These are phyloP conservation scores for Bostrychus sinensis DNA, from an alignment of 2,113 vertebrate genomes.

Conservation along the genomic window DNA sequence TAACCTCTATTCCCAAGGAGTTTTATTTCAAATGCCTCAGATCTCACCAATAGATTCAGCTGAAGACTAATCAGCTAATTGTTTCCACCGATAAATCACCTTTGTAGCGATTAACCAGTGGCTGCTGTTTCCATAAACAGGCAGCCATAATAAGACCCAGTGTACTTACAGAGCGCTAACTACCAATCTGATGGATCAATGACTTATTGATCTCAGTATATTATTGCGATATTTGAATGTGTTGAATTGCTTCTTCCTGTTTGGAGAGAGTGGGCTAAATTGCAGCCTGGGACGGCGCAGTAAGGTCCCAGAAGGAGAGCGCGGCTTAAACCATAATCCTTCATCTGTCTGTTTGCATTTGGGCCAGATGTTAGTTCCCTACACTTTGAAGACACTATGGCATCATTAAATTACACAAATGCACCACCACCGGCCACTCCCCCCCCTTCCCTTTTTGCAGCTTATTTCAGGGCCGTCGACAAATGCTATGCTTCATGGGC, in stretches of 20 bases:
- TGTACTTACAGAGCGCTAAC: slow-evolving; percentile 18
- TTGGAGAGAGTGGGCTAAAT: slow-evolving; percentile 9
- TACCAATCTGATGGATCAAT: neutral
- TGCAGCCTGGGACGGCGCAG: slow-evolving; percentile 13
- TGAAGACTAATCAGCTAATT: neutral
- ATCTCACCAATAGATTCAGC: too few relatives aligned
- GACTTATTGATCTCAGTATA: slow-evolving; percentile 32
- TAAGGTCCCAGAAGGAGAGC: slow-evolving; percentile 44
- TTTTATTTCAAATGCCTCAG: too few relatives aligned
- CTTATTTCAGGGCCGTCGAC: slow-evolving; percentile 44
- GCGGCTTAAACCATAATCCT: slow-evolving; percentile 74
- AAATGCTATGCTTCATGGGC: slow-evolving; percentile 44
- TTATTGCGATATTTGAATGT: neutral
- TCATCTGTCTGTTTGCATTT: slow-evolving; percentile 67
- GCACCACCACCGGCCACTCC: slow-evolving; percentile 28
- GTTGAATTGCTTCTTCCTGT: slow-evolving; percentile 10
- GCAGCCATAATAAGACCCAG: slow-evolving; percentile 21
- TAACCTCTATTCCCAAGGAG: too few relatives aligned
- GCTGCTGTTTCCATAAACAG: slow-evolving; percentile 3
- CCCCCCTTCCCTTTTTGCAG: slow-evolving; percentile 8
- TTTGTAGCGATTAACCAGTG: neutral
- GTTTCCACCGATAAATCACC: neutral
- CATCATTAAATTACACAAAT: slow-evolving; percentile 64
- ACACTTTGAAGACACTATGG: slow-evolving; percentile 56
- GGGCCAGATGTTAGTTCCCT: slow-evolving; percentile 67